A percentile compares a stretch with the other conserved stretches of the same genome.
These are phyloP conservation scores for Himantopus leucocephalus DNA, from an alignment of 2,113 vertebrate genomes.

Conservation along the genomic window DNA sequence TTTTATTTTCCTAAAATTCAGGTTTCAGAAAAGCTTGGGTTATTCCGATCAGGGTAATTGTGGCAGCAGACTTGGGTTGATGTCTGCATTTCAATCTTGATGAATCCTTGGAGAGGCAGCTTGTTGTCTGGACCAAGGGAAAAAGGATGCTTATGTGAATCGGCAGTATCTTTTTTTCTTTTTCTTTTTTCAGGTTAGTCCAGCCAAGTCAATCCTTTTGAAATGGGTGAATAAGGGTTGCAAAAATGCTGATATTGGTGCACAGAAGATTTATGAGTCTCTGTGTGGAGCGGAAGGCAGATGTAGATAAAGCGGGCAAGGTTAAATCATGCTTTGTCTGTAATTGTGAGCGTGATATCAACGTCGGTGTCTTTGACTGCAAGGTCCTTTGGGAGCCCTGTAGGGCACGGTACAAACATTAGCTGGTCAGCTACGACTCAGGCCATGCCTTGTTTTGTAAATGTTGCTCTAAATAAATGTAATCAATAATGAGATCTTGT, in stretches of 20 bases:
- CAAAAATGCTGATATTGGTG: not conserved
- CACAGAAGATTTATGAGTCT: conserved; percentile 8
- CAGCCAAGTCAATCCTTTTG: not conserved
- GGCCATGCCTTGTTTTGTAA: not conserved
- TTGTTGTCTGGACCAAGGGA: not conserved
- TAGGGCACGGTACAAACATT: not conserved
- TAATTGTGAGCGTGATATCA: not conserved
- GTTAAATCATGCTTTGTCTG: not conserved
- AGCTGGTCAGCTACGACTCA: not conserved
- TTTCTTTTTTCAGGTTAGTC: not conserved
- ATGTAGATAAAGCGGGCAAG: not conserved
- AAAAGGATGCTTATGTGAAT: not conserved
- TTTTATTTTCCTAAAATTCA: not conserved
- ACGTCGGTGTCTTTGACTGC: not conserved
- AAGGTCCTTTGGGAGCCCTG: not conserved
- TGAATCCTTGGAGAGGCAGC: not conserved
- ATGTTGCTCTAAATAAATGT: not conserved
- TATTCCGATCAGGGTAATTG: not conserved
- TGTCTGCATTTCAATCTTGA: not conserved
- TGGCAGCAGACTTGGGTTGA: not conserved
- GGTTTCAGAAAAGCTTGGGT: not conserved
- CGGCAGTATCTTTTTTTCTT: not conserved
- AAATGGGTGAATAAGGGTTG: not conserved
- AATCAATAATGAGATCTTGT: not conserved
- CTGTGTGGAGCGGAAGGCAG: not conserved